A percentile compares a stretch with the other conserved stretches of the same genome.
Evolutionary conservation across 1,140 invertebrate species (phyloP).

Genomic region (Vanessa tameamea): DNA sequence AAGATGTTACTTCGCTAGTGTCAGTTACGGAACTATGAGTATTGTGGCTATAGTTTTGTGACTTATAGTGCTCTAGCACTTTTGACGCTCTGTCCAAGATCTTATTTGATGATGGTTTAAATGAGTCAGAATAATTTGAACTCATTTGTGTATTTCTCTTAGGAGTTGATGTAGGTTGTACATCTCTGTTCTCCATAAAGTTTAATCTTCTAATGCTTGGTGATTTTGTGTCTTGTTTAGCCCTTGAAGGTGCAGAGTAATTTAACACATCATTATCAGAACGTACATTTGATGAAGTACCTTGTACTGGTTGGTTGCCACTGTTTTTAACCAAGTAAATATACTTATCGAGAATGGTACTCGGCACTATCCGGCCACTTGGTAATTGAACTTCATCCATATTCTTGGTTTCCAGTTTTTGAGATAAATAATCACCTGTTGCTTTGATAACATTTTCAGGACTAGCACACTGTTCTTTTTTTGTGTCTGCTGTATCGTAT

Average conservation of each 20-base stretch:
- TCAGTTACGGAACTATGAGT: constrained; percentile 49
- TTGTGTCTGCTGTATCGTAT: constrained; percentile 68
- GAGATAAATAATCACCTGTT: constrained; percentile 62
- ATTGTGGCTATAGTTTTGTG: constrained; percentile 54
- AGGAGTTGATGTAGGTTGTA: constrained; percentile 71
- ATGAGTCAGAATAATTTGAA: constrained; percentile 53
- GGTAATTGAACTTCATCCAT: constrained; percentile 59
- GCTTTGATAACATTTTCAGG: constrained; percentile 69
- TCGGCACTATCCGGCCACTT: constrained; percentile 59
- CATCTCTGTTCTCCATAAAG: constrained; percentile 64
- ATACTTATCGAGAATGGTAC: constrained; percentile 69
- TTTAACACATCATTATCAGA: constrained; percentile 35
- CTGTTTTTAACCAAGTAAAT: constrained; percentile 71
- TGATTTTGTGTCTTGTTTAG: constrained; percentile 49
- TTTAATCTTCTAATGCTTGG: constrained; percentile 62
- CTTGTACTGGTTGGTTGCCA: constrained; percentile 36
- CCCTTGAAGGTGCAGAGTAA: constrained; percentile 28
- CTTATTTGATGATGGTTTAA: constrained; percentile 69
- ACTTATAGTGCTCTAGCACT: constrained; percentile 71
- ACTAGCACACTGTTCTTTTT: constrained; percentile 50
- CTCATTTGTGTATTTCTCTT: constrained; percentile 44
- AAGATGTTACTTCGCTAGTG: constrained; percentile 45
- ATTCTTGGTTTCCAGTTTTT: constrained; percentile 57
- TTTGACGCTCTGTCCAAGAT: constrained; percentile 67
- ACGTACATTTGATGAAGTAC: constrained; percentile 29